Evolutionary conservation across 2,888 invertebrate genomes (phyloP).

Genomic region (Gastracanthus pulcherrimus): DNA sequence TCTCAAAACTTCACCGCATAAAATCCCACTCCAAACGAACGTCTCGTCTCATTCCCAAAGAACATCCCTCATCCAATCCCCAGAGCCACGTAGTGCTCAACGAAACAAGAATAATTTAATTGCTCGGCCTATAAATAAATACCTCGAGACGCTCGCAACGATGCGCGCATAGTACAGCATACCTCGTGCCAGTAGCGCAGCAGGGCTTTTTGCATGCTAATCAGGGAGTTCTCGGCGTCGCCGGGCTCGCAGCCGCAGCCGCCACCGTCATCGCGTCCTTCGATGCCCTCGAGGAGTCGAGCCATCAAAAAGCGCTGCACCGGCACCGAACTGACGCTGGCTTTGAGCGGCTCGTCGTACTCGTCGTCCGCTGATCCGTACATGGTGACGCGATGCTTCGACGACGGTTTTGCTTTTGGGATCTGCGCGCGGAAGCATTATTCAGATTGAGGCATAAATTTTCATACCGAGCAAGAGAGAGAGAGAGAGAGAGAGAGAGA

Average conservation of each 20-base stretch:
- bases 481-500: too few species aligned
- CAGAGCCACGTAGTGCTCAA: too few species aligned
- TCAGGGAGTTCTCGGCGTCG: conserved; percentile 13
- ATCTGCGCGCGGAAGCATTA: conserved; percentile 47
- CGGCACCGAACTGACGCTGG: background rate
- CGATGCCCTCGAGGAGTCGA: conserved; percentile 34
- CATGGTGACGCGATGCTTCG: background rate
- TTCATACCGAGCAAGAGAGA: background rate
- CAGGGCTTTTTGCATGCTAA: conserved; percentile 41
- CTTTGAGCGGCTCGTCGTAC: conserved; percentile 33
- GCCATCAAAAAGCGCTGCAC: conserved; percentile 32
- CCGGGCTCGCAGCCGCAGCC: too few species aligned
- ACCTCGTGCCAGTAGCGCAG: conserved; percentile 53
- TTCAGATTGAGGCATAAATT: conserved; percentile 30
- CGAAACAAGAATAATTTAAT: background rate
- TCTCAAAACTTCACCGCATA: too few species aligned
- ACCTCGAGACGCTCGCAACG: background rate
- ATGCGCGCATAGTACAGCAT: background rate
- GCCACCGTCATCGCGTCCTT: too few species aligned
- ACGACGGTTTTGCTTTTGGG: conserved; percentile 31
- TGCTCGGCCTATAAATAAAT: background rate
- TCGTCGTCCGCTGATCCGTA: background rate
- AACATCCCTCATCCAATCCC: too few species aligned
- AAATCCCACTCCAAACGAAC: too few species aligned
- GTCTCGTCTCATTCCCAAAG: too few species aligned